Percentiles rank a stretch among this genome's conserved stretches.
These are phyloP conservation scores for Mythimna vitellina DNA, from an alignment of 2,888 invertebrate species.

Conservation along the genomic window DNA sequence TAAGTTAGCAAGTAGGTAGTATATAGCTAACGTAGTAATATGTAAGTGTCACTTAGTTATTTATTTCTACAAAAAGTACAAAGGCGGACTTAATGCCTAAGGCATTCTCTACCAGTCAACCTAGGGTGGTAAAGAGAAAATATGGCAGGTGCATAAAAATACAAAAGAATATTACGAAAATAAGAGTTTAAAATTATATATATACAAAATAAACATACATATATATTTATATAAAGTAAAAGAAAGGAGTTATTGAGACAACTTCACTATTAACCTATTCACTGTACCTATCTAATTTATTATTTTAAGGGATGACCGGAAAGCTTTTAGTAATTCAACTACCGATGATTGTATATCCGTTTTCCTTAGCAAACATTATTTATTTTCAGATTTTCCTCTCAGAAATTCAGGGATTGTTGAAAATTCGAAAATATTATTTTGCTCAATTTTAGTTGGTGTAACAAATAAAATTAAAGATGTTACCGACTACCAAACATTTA, in stretches of 20 bases:
- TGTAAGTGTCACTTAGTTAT: slow-evolving; percentile 13
- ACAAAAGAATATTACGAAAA: no score
- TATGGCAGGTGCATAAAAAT: no score
- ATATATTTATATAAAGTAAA: no score
- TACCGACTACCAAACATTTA: background rate
- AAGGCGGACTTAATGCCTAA: no score
- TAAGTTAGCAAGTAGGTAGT: background rate
- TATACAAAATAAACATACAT: no score
- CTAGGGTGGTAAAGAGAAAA: no score
- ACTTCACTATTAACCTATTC: no score
- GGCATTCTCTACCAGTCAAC: no score
- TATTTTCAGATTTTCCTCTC: background rate
- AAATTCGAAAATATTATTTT: background rate
- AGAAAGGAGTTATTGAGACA: no score
- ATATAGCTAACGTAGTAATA: slow-evolving; percentile 1
- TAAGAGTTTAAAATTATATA: no score
- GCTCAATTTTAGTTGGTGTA: background rate
- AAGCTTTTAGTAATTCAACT: background rate
- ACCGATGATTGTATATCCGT: background rate
- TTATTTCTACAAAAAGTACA: no score
- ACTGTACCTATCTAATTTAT: background rate
- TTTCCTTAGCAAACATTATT: background rate
- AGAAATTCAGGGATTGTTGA: background rate
- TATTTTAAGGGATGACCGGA: background rate
- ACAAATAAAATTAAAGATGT: background rate